Evolutionary conservation across 2,888 invertebrate species (phyloP).

Genomic region (Bruchidius siliquastri): DNA sequence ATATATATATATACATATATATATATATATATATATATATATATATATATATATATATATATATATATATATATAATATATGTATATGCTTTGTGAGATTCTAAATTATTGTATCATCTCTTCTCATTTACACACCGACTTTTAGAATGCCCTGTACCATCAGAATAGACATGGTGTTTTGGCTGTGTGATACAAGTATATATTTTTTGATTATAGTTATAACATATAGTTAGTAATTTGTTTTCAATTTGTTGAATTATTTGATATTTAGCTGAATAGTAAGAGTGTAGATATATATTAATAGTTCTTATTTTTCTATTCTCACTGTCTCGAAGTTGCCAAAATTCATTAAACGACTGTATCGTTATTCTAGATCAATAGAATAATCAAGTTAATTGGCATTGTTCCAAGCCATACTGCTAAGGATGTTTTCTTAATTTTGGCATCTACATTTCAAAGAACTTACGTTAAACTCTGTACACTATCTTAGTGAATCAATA

Average conservation of each 20-base stretch:
- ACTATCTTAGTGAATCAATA: neutral
- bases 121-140: too few relatives aligned
- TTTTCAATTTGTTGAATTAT: neutral
- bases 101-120: too few relatives aligned
- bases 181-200: neutral
- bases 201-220: neutral
- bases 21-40: too few relatives aligned
- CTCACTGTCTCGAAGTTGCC: neutral
- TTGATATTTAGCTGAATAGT: neutral
- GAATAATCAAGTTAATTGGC: too few relatives aligned
- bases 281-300: neutral
- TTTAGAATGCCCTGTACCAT: too few relatives aligned
- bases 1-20: too few relatives aligned
- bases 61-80: too few relatives aligned
- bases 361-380: too few relatives aligned
- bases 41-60: too few relatives aligned
- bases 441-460: neutral
- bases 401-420: neutral
- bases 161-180: neutral
- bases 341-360: neutral
- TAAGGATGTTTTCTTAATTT: neutral
- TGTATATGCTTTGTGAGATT: too few relatives aligned
- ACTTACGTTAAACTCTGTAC: neutral
- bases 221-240: neutral
- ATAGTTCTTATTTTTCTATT: neutral